A percentile compares a stretch with the other conserved stretches of the same genome.
phyloP scores from a whole-genome alignment of 2,113 vertebrate genomes.

The Colistium nudipinnis region DNA sequence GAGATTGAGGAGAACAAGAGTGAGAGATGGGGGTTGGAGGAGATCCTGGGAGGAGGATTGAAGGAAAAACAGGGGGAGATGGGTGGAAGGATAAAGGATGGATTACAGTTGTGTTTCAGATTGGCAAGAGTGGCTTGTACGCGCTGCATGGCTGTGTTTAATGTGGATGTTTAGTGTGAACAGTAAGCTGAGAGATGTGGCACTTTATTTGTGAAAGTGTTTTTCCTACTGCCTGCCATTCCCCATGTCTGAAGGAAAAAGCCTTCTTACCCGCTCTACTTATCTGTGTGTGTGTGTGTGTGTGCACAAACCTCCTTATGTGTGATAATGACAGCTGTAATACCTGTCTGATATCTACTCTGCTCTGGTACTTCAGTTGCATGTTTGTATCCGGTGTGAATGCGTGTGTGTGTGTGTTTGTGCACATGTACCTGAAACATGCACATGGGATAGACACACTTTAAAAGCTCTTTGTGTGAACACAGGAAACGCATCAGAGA shows the following conservation, averaged over 20 bases:
- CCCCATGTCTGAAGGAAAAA: slow-evolving; percentile 42
- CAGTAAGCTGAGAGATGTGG: slow-evolving; percentile 61
- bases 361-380: slow-evolving; percentile 63
- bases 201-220: slow-evolving; percentile 60
- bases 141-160: slow-evolving; percentile 48
- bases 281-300: slow-evolving; percentile 34
- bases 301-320: slow-evolving; percentile 58
- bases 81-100: slow-evolving; percentile 70
- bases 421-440: slow-evolving; percentile 45
- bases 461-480: slow-evolving; percentile 59
- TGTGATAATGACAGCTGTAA: slow-evolving; percentile 79
- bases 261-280: slow-evolving; percentile 46
- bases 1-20: slow-evolving; percentile 18
- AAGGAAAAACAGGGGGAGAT: slow-evolving; percentile 46
- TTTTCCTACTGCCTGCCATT: slow-evolving; percentile 48
- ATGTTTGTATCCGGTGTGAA: slow-evolving; percentile 49
- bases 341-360: slow-evolving; percentile 68
- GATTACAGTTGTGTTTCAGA: slow-evolving; percentile 72
- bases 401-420: slow-evolving; percentile 25
- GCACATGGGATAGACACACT: slow-evolving; percentile 32
- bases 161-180: slow-evolving; percentile 37
- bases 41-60: slow-evolving; percentile 47
- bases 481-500: slow-evolving; percentile 49
- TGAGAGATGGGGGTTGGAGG: slow-evolving; percentile 26
- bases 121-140: slow-evolving; percentile 59